A percentile compares a stretch with the other conserved stretches of the same genome.
phyloP scores from a whole-genome alignment of 2,113 vertebrate genomes.

The Rhombomys opimus region DNA sequence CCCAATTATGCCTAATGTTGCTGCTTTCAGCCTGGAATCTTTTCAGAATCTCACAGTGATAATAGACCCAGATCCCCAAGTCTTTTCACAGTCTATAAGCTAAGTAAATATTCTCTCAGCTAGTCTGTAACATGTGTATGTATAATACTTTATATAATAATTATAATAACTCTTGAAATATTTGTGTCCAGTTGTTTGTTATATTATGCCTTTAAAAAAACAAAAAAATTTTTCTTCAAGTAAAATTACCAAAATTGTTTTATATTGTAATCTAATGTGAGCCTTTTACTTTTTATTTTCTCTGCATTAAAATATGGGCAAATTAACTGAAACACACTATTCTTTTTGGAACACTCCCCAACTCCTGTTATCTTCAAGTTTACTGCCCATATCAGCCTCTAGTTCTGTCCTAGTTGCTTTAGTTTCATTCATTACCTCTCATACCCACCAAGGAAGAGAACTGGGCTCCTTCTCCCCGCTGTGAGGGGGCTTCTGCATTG shows the following conservation, averaged over 20 bases:
- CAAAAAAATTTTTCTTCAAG: background rate
- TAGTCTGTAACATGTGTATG: background rate
- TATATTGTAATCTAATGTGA: background rate
- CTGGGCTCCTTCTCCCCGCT: background rate
- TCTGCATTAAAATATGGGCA: background rate
- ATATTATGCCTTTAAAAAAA: background rate
- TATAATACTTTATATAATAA: background rate
- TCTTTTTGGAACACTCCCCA: background rate
- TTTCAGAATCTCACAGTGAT: background rate
- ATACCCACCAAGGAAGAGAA: no score
- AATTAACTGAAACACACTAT: background rate
- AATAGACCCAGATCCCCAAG: background rate
- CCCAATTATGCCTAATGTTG: background rate
- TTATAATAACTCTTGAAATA: background rate
- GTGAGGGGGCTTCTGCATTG: background rate
- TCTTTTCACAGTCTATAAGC: background rate
- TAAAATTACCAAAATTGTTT: background rate
- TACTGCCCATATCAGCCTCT: background rate
- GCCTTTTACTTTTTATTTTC: background rate
- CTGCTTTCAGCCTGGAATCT: background rate
- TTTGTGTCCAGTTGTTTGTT: background rate
- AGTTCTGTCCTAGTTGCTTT: background rate
- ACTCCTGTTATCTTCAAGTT: background rate
- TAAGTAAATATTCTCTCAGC: background rate
- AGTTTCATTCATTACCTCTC: background rate